Conservation (phyloP, 2,888 invertebrate species). For the Tricholauxania praeusta region DNA sequence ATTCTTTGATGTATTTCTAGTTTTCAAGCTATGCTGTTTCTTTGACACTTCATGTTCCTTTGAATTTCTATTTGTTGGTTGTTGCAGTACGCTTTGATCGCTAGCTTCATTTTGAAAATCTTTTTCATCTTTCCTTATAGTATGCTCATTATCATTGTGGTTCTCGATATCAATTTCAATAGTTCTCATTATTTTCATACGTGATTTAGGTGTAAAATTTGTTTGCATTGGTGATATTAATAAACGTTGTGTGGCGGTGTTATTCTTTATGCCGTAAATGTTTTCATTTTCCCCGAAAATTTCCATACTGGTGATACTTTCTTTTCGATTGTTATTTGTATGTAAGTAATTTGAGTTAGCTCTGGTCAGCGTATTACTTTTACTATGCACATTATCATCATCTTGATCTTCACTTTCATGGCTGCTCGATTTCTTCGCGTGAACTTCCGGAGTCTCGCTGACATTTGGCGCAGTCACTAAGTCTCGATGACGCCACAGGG, state of each 20-base stretch:
- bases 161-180: slow-evolving; percentile 66
- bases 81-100: slow-evolving; percentile 37
- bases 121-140: slow-evolving; percentile 57
- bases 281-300: slow-evolving; percentile 63
- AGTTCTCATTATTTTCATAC: slow-evolving; percentile 66
- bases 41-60: slow-evolving; percentile 20
- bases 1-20: slow-evolving; percentile 57
- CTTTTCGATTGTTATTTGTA: slow-evolving; percentile 58
- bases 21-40: slow-evolving; percentile 4
- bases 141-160: slow-evolving; percentile 59
- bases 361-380: slow-evolving; percentile 58
- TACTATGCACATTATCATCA: slow-evolving; percentile 22
- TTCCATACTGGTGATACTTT: slow-evolving; percentile 63
- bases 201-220: slow-evolving; percentile 62
- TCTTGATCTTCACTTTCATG: slow-evolving; percentile 40
- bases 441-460: slow-evolving; percentile 56
- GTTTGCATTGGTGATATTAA: slow-evolving; percentile 41
- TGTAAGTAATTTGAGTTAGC: slow-evolving; percentile 57
- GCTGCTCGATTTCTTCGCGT: not conserved
- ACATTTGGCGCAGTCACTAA: slow-evolving; percentile 72
- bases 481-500: slow-evolving; percentile 87
- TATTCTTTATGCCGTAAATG: slow-evolving; percentile 57
- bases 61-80: slow-evolving; percentile 29
- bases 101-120: slow-evolving; percentile 50
- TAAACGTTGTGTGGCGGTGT: not conserved